A percentile compares a stretch with the other conserved stretches of the same genome.
These are phyloP conservation scores for Synergus gifuensis DNA, from an alignment of 2,888 invertebrate species.

Conservation along the genomic window DNA sequence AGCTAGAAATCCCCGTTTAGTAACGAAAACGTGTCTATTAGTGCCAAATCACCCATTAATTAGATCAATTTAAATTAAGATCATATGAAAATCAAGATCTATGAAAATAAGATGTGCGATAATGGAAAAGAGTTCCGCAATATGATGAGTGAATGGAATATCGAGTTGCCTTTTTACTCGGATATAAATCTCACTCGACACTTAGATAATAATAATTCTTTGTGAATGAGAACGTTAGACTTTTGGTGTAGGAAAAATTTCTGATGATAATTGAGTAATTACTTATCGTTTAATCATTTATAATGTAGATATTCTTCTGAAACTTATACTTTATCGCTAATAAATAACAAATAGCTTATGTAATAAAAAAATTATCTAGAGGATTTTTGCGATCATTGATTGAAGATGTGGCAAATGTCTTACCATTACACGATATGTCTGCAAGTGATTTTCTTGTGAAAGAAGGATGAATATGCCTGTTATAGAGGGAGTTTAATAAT, in stretches of 20 bases:
- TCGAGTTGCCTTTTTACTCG: slow-evolving; percentile 15
- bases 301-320: not conserved
- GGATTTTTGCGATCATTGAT: too few relatives aligned
- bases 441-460: too few relatives aligned
- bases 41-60: not conserved
- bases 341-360: too few relatives aligned
- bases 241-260: not conserved
- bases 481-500: not conserved
- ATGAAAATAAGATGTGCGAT: not conserved
- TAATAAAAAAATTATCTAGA: too few relatives aligned
- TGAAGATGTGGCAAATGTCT: not conserved
- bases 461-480: too few relatives aligned
- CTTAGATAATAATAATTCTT: not conserved
- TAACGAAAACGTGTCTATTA: not conserved
- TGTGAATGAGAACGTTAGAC: not conserved
- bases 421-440: not conserved
- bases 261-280: not conserved
- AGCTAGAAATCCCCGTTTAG: too few relatives aligned
- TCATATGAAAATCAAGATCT: not conserved
- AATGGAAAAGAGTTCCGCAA: not conserved
- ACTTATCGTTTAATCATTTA: not conserved
- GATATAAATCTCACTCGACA: not conserved
- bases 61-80: not conserved
- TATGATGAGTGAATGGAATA: slow-evolving; percentile 12
- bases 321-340: not conserved